These are phyloP conservation scores for Brachystomella parvula DNA, from an alignment of 1,140 invertebrate species.

Conservation along the genomic window DNA sequence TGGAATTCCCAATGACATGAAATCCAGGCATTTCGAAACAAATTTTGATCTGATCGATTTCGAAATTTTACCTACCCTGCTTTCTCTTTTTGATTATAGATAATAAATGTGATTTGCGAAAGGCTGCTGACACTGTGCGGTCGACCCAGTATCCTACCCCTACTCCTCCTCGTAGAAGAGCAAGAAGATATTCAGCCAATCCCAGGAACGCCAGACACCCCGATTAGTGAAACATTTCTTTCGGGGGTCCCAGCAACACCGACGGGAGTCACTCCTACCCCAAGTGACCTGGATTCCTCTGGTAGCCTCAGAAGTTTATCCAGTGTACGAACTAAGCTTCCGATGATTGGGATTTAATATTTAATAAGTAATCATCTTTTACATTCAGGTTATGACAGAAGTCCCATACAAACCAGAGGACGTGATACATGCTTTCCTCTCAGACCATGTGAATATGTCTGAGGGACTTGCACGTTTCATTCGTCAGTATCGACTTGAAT, in stretches of 20 bases:
- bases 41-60: too few species aligned
- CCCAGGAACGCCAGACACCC: constrained; percentile 28
- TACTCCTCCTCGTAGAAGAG: constrained; percentile 20
- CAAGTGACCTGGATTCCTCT: not conserved
- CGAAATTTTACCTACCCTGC: too few species aligned
- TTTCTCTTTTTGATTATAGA: too few species aligned
- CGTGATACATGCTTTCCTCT: constrained; percentile 46
- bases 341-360: not conserved
- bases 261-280: not conserved
- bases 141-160: constrained; percentile 24
- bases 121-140: constrained; percentile 62
- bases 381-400: not conserved
- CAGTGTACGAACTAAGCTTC: not conserved
- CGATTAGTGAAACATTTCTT: not conserved
- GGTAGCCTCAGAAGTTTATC: not conserved
- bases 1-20: too few species aligned
- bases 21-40: too few species aligned
- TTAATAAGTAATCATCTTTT: not conserved
- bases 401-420: constrained; percentile 42
- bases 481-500: constrained; percentile 51
- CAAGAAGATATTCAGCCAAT: constrained; percentile 26
- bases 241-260: not conserved
- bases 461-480: constrained; percentile 49
- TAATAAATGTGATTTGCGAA: constrained; percentile 67
- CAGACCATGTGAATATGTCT: constrained; percentile 49